Evolutionary conservation across 2,113 vertebrate genomes (phyloP).

Genomic region (Leptocoma aspasia): DNA sequence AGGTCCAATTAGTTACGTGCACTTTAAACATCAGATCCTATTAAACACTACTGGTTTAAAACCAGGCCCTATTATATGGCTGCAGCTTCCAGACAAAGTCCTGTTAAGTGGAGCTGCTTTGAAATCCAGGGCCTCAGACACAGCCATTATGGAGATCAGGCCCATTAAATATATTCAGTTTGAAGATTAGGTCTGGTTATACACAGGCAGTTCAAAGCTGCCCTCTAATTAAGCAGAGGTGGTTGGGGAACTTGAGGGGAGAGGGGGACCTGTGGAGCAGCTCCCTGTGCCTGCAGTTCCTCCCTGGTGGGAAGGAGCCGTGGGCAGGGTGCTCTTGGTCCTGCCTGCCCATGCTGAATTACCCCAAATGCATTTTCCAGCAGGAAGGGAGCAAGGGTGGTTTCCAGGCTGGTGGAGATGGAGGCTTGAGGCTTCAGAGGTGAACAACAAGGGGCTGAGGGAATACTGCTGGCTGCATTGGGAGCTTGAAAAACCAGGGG

Average conservation of each 20-base stretch:
- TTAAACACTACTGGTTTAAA: constrained; percentile 36
- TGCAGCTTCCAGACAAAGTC: constrained; percentile 18
- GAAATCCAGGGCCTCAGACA: constrained; percentile 28
- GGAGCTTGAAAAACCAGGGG: background rate
- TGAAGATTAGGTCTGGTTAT: background rate
- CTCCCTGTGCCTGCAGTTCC: background rate
- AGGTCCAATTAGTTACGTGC: background rate
- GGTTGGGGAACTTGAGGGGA: background rate
- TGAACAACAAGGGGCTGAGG: background rate
- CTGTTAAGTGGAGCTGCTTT: constrained; percentile 32
- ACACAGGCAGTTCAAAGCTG: constrained; percentile 5
- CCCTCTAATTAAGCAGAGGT: background rate
- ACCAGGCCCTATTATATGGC: background rate
- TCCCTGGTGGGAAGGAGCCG: background rate
- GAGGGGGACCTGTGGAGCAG: background rate
- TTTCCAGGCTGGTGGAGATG: background rate
- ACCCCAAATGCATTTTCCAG: background rate
- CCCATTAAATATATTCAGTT: constrained; percentile 18
- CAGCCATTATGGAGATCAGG: constrained; percentile 39
- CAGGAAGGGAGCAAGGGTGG: background rate
- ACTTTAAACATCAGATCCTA: constrained; percentile 28
- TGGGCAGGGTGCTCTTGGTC: background rate
- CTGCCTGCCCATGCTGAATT: background rate
- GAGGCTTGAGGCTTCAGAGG: background rate
- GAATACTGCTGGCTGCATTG: background rate